Evolutionary conservation across 2,113 vertebrate genomes (phyloP), one percentile per base, ranked within the genome.

Genomic region (Lepisosteus oculatus): DNA sequence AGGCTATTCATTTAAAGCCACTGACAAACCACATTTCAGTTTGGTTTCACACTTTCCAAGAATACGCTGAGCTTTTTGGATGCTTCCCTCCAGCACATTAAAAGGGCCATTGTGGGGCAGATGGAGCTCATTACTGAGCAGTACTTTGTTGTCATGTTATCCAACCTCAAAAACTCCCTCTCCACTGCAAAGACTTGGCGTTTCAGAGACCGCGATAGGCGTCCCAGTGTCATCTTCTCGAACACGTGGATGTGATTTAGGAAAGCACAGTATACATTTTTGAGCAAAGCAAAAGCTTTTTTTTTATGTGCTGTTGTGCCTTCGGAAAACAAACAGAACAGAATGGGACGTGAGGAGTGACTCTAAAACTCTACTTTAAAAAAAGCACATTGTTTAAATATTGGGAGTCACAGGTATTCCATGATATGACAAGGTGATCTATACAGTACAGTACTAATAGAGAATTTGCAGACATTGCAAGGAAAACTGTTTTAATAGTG

Each of bases 131-230:
- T 87, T 85, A 80, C 69, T 67, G 70, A 80, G 75, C 78, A 79
- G 64, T 77, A 85, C 81, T 85, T 85, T 88, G 83, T 87, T 85
- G 83, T 86, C 65, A 67, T 72, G 81, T 81, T 74, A 63, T 76
- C 84, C 43, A 43, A 64, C 73, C 77, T 74, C 66, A 42, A 72
- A 72, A 62, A 72, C 62, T 45, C 74, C 57, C 55, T 41, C 79
- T 82, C 89, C 83, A 85, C 87, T 84, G 84, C 75, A 84, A 85
- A 81, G 81, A 80, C 84, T 73, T 80, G 83, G 81, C 78, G 75
- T 85, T 85, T 83, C 77, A 77, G 72, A 84, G 78, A 82, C 79
- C 80, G 78, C 86, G 79, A 80, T 83, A 85, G 86, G 84, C 78
- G 68, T 84, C 77, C 69, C 72, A 6, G 29, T 70, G 68, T 83